phyloP scores from a whole-genome alignment of 2,888 invertebrate genomes.

The Campoletis raptor region DNA sequence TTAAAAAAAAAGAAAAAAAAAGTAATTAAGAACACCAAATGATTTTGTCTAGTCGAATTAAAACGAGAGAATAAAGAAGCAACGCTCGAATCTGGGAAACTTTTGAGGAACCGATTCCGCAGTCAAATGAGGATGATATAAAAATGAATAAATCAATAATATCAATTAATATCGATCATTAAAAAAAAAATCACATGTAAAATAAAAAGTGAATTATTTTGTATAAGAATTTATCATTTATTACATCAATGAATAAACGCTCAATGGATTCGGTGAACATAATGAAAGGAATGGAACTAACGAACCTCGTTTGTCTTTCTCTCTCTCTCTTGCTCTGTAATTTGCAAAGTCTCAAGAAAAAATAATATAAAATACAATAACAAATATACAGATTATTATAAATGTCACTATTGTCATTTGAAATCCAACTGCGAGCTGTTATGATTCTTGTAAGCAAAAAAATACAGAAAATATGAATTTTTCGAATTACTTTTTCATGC shows the following conservation, averaged over 20 bases:
- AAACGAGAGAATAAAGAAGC: conserved; percentile 15
- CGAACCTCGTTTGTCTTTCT: conserved; percentile 7
- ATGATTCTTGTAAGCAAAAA: neutral
- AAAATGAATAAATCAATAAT: conserved; percentile 1
- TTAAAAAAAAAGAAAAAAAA: conserved; percentile 1
- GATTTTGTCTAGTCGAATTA: conserved; percentile 55
- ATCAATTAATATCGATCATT: neutral
- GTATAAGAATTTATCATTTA: conserved; percentile 43
- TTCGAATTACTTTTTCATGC: neutral
- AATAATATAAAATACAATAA: conserved; percentile 53
- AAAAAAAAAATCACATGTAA: neutral
- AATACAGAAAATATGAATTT: neutral
- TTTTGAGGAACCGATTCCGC: neutral
- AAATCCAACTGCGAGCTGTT: neutral
- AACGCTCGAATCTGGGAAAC: neutral
- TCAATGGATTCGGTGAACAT: conserved; percentile 31
- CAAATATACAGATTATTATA: conserved; percentile 29
- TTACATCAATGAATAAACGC: conserved; percentile 15
- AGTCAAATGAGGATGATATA: neutral
- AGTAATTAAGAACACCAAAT: conserved; percentile 51
- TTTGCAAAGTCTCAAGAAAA: conserved; percentile 51
- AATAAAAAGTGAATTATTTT: conserved; percentile 35
- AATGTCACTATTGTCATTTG: conserved; percentile 12
- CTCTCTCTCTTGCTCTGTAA: conserved; percentile 31
- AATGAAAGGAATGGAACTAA: conserved; percentile 27